A percentile compares a stretch with the other conserved stretches of the same genome.
Evolutionary conservation across 1,140 invertebrate genomes (phyloP).

Genomic region (silkworm (Bombyx mori)): DNA sequence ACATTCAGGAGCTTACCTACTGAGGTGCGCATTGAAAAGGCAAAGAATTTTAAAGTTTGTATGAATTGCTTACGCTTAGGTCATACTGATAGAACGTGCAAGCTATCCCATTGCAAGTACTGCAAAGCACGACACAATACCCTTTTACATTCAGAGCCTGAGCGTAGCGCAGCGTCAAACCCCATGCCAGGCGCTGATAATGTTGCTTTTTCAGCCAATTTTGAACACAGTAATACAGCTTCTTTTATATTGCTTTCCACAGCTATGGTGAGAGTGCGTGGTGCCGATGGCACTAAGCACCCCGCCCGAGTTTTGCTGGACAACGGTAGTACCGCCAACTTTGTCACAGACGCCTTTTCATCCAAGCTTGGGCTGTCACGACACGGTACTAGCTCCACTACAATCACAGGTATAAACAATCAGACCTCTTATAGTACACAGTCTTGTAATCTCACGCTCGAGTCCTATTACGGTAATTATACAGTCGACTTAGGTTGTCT

Average conservation of each 20-base stretch:
- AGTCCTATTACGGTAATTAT: conserved; percentile 21
- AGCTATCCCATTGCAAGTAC: no score
- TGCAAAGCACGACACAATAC: no score
- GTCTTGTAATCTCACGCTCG: conserved; percentile 23
- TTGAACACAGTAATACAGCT: no score
- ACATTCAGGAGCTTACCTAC: no score
- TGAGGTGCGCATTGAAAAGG: no score
- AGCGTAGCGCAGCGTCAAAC: no score
- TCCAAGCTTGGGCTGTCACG: conserved; percentile 15
- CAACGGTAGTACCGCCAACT: conserved; percentile 23
- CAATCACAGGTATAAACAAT: conserved; percentile 29
- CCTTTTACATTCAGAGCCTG: no score
- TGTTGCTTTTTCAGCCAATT: no score
- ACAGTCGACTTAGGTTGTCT: conserved; percentile 19
- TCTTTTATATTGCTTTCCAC: conserved; percentile 20
- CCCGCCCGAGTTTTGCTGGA: conserved; percentile 14
- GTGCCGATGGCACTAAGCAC: conserved; percentile 9
- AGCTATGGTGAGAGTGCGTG: conserved; percentile 18
- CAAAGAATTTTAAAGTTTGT: no score
- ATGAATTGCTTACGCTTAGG: no score
- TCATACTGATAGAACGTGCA: no score
- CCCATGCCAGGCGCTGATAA: no score
- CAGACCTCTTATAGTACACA: conserved; percentile 22
- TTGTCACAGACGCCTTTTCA: conserved; percentile 18
- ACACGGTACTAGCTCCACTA: conserved; percentile 15